A percentile compares a stretch with the other conserved stretches of the same genome.
Conservation (phyloP, 2,888 invertebrate species). For the Plagodis dolabraria region DNA sequence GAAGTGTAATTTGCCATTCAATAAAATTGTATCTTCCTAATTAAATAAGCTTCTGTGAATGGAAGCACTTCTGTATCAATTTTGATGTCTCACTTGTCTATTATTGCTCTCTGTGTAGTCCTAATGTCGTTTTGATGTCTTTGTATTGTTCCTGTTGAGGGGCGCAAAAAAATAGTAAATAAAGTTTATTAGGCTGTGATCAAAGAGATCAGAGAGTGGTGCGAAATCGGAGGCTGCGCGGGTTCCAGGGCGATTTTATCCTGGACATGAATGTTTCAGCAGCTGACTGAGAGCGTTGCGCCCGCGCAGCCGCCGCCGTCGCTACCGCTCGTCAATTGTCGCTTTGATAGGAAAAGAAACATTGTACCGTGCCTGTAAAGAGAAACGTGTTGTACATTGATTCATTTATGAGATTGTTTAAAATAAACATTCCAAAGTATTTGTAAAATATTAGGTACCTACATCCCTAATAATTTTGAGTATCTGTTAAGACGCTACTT, state of each 20-base stretch:
- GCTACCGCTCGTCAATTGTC: constrained; percentile 23
- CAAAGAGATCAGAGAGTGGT: constrained; percentile 46
- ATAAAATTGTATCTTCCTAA: constrained; percentile 34
- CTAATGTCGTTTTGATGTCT: constrained; percentile 17
- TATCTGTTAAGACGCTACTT: constrained; percentile 85
- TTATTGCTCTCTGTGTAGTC: constrained; percentile 40
- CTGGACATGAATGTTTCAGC: constrained; percentile 53
- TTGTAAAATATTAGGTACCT: constrained; percentile 81
- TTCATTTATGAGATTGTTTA: constrained; percentile 79
- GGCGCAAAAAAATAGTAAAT: constrained; percentile 79
- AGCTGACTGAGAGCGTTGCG: constrained; percentile 21
- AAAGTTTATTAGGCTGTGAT: constrained; percentile 57
- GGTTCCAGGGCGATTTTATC: constrained; percentile 57
- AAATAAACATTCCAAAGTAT: constrained; percentile 84
- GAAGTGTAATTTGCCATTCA: constrained; percentile 27
- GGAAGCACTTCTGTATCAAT: constrained; percentile 19
- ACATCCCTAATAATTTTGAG: constrained; percentile 83
- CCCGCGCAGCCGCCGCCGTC: constrained; percentile 10
- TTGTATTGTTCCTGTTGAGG: constrained; percentile 39
- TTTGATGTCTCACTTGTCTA: constrained; percentile 14
- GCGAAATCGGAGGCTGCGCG: constrained; percentile 31
- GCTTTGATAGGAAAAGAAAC: constrained; percentile 17
- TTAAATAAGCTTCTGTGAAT: constrained; percentile 32
- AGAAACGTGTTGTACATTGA: constrained; percentile 60
- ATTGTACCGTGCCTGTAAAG: constrained; percentile 28